Evolutionary conservation across 2,797 vertebrate species (phyloP).

Genomic region (Tinamus major): DNA sequence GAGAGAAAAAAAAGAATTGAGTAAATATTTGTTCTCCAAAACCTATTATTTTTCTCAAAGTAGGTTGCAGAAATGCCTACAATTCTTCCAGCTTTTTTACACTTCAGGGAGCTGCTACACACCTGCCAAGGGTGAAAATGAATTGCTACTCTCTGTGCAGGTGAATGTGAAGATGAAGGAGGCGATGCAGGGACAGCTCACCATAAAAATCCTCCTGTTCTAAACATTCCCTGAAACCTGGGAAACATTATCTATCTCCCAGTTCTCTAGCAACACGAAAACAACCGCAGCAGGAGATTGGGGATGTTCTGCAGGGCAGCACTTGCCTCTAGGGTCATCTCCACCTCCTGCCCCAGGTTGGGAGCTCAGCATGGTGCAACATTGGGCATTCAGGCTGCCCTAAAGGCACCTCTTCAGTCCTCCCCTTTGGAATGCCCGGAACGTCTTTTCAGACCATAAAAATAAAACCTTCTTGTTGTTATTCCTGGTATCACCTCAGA

Average conservation of each 20-base stretch:
- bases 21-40: not conserved
- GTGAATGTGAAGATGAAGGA: not conserved
- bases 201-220: not conserved
- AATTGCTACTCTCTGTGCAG: not conserved
- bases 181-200: not conserved
- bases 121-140: not conserved
- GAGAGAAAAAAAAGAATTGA: not conserved
- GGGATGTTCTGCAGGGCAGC: not conserved
- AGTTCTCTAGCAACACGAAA: not conserved
- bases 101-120: not conserved
- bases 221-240: not conserved
- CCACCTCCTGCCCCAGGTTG: not conserved
- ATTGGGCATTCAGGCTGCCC: not conserved
- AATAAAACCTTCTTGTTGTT: constrained; percentile 26
- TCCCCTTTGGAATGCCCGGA: constrained; percentile 28
- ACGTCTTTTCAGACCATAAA: constrained; percentile 17
- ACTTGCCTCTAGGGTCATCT: not conserved
- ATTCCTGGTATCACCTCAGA: constrained; percentile 38
- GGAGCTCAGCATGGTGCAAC: not conserved
- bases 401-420: not conserved
- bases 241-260: not conserved
- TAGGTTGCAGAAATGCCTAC: not conserved
- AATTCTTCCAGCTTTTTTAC: not conserved
- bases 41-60: not conserved
- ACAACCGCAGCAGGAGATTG: not conserved